Evolutionary conservation across 2,113 vertebrate genomes (phyloP).

Genomic region (Eulemur macaco): DNA sequence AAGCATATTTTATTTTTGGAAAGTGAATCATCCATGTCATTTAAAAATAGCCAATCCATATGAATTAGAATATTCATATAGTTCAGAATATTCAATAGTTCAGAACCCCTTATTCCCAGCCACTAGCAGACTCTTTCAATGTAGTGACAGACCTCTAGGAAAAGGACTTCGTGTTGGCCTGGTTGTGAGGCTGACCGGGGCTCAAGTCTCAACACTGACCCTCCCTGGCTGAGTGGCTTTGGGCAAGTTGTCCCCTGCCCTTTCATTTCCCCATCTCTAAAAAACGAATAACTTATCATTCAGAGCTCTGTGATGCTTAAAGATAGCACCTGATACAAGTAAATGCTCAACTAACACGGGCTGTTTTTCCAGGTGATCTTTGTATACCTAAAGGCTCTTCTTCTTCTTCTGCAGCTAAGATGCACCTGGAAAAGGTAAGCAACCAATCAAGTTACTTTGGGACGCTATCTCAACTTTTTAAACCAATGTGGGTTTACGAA

Average conservation of each 20-base stretch:
- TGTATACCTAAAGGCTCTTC: neutral
- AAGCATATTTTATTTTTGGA: neutral
- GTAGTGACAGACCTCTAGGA: neutral
- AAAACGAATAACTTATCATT: no score
- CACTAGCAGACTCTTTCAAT: no score
- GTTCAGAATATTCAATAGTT: no score
- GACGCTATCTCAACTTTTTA: neutral
- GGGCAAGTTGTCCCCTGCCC: neutral
- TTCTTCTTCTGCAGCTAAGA: neutral
- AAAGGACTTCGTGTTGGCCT: neutral
- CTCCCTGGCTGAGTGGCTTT: neutral
- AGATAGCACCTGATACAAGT: accelerated
- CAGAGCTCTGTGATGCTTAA: neutral
- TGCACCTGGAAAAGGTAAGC: neutral
- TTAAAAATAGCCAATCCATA: neutral
- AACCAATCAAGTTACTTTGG: neutral
- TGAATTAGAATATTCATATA: neutral
- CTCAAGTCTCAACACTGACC: neutral
- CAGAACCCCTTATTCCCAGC: neutral
- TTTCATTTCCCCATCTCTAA: neutral
- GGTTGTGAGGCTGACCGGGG: neutral
- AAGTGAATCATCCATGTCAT: neutral
- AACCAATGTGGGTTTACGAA: neutral
- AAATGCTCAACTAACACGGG: accelerated
- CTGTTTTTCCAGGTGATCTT: neutral